Evolutionary conservation across 2,113 vertebrate genomes (phyloP), one percentile per base, ranked within the genome.

Genomic region (Nestor notabilis): DNA sequence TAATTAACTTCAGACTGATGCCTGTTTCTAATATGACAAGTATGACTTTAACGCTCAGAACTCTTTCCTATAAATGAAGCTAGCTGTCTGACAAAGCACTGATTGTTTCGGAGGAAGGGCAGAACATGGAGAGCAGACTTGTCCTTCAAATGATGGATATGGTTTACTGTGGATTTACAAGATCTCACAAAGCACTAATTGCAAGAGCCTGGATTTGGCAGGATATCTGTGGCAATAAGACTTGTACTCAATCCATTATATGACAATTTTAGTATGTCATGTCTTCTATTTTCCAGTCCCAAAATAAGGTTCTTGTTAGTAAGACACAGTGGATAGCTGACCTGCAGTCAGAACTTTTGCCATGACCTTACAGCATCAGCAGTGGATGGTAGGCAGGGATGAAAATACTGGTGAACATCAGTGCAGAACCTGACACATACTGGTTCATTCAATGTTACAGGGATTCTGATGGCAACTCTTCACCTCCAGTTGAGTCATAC

Each of bases 221-320:
- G 21, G 4, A 10, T 15, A 20, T 43, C 44, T 55, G 53, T 33
- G 44, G 33, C 69, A 77, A 72, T 0, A 47, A 58, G 37, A 41
- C 41, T 63, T 46, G 25, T 28, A 81, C 15, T 28, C 69, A 87
- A 75, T 0, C 0, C 18, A 19, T 21, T 33, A 3, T 7, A 39
- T 24, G 27, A 78, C 41, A 60, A 78, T n/a, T 43, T 66, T 9
- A 64, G 23, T 31, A 47, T 7, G 29, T 13, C 19, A 52, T 24
- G 8, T 28, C 18, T 61, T 66, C 20, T 35, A 5, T 2, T 37
- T 66, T 39, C 52, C 61, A 76, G 44, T 46, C 41, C 41, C 78
- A 72, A 44, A 74, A 49, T 14, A 23, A 39, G 28, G 6, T 35
- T 70, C 25, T 68, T 71, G 23, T 39, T 47, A 72, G 44, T 1